Conservation (phyloP, 92 coral and sea anemone genomes). For the Isaurus tuberculatus region DNA sequence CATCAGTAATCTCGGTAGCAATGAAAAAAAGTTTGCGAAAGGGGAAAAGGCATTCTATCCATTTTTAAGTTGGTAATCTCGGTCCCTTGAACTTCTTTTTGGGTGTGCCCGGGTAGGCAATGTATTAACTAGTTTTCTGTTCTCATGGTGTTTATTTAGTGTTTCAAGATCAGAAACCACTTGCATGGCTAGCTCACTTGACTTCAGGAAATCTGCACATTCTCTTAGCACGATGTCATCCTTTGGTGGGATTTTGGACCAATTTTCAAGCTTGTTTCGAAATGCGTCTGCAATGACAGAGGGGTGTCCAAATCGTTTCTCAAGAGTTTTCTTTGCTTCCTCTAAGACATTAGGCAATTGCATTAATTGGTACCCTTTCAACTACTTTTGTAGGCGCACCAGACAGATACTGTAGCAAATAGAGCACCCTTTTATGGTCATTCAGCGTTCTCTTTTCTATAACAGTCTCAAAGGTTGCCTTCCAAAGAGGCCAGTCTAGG, state of each 20-base stretch:
- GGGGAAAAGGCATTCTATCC: constrained; percentile 55
- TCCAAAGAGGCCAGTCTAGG: constrained; percentile 29
- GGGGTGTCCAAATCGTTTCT: constrained; percentile 69
- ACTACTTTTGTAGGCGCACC: not conserved
- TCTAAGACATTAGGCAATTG: constrained; percentile 53
- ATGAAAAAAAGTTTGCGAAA: constrained; percentile 33
- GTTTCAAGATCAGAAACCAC: constrained; percentile 60
- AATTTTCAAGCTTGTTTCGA: constrained; percentile 59
- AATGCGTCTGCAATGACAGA: constrained; percentile 63
- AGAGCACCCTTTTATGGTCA: not conserved
- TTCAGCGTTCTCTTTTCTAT: not conserved
- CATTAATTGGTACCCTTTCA: not conserved
- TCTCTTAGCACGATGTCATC: constrained; percentile 61
- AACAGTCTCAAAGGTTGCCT: constrained; percentile 6
- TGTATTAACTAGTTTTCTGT: constrained; percentile 50
- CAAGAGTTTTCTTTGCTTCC: constrained; percentile 56
- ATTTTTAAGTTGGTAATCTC: constrained; percentile 36
- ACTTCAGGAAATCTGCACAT: constrained; percentile 55
- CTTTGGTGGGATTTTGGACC: constrained; percentile 56
- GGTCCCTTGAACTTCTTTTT: constrained; percentile 64
- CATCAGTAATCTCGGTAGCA: constrained; percentile 23
- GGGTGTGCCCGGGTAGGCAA: constrained; percentile 57
- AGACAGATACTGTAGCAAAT: constrained; percentile 9
- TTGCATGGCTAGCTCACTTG: constrained; percentile 62
- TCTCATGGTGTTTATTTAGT: constrained; percentile 59